Conservation (phyloP, 2,113 vertebrate species). For the Dicrurus megarhynchus region DNA sequence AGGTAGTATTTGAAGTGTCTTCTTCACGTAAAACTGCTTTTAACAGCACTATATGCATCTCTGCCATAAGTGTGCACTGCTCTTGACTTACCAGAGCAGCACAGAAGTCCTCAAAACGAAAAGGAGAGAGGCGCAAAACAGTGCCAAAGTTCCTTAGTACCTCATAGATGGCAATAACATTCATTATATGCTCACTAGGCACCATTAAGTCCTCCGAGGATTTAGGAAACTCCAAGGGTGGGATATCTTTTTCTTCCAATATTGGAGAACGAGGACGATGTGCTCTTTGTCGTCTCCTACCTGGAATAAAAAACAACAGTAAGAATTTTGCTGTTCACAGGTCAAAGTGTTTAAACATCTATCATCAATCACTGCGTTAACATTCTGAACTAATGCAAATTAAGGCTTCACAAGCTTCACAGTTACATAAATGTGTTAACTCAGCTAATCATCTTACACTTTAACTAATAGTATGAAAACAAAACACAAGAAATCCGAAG, state of each 20-base stretch:
- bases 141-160: conserved; percentile 95
- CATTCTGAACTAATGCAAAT: neutral
- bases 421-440: neutral
- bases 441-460: neutral
- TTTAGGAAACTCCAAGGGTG: conserved; percentile 87
- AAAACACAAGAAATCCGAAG: neutral
- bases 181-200: conserved; percentile 90
- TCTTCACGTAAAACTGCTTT: conserved; percentile 96
- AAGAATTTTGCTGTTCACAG: neutral
- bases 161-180: conserved; percentile 91
- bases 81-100: conserved; percentile 93
- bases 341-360: neutral
- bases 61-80: conserved; percentile 95
- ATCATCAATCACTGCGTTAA: neutral
- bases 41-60: conserved; percentile 91
- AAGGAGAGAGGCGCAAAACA: conserved; percentile 93
- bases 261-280: conserved; percentile 91
- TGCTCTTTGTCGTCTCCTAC: conserved; percentile 84
- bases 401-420: neutral
- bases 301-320: conserved; percentile 65
- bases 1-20: conserved; percentile 96
- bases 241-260: conserved; percentile 93
- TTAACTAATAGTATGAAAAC: neutral
- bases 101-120: conserved; percentile 98
- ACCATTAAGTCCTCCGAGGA: conserved; percentile 96